Base-by-base conservation (phyloP, 2,888 invertebrate species). In the Scaeva pyrastri region DNA sequence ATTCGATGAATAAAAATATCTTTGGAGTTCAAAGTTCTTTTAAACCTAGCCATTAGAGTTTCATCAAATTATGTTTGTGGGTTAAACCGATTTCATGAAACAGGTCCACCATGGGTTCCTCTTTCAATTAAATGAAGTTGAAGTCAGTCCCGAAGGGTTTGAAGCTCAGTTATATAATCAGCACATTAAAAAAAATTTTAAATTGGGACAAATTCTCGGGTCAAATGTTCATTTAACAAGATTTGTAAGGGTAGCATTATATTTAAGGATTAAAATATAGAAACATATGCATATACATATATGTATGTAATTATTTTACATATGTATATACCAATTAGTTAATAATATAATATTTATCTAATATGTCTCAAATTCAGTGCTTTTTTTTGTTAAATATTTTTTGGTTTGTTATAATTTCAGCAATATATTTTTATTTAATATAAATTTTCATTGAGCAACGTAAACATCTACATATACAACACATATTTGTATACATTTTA, bases 401-500 rank as follows among this genome's bases (percentile, higher is more conserved):
- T 26, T 52, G 8, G 41, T 48, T 58, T n/a, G n/a, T n/a, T n/a
- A n/a, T n/a, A 56, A 19, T 45, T 21, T 45, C 36, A 56, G 36
- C 14, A 56, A 19, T 60, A 64, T n/a, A 52, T 62, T 26, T 62
- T 31, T 66, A 68, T 3, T 55, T 41, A 52, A n/a, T 39, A 7
- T 55, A 52, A 21, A 39, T 36, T 60, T 68, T 68, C n/a, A 43
- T 82, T 77, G 77, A 77, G 77, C 82, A 64, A 82, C 64, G 41
- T 39, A 39, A 71, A 72, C 56, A 41, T 41, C 14, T 41, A n/a
- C n/a, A 41, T 50, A 11, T 41, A 41, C 5, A 41, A 23, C 62
- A 60, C 19, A 39, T 39, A 3, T 36, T 60, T 60, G 58, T 60
- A 60, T 21, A 60, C 1, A 60, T 21, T 39, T 21, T 60, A 7